These are phyloP conservation scores for Oryzias javanicus DNA, from an alignment of 2,113 vertebrate species.

Conservation along the genomic window DNA sequence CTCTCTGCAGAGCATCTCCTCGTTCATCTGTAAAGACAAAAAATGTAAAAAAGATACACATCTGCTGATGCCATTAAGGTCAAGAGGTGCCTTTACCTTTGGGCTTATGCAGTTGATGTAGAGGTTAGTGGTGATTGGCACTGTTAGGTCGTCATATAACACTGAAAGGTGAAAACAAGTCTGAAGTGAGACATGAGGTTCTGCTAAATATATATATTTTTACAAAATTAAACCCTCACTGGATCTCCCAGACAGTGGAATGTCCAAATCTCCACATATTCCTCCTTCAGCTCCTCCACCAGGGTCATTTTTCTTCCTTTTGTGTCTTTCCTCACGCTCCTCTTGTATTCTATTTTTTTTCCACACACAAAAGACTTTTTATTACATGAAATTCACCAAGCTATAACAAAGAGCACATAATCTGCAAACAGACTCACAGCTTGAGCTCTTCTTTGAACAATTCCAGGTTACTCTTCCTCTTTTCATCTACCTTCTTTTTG, in stretches of 20 bases:
- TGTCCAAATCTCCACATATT: constrained; percentile 62
- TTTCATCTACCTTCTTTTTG: constrained; percentile 79
- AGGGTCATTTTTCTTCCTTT: constrained; percentile 75
- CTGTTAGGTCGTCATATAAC: constrained; percentile 77
- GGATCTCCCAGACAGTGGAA: constrained; percentile 69
- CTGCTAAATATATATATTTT: not conserved
- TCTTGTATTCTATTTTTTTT: constrained; percentile 77
- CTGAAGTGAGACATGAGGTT: not conserved
- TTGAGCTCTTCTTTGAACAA: constrained; percentile 83
- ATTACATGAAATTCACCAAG: too few species aligned
- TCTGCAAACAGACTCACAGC: constrained; percentile 61
- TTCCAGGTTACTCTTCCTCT: constrained; percentile 83
- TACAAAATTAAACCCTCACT: constrained; percentile 48
- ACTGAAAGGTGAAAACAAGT: constrained; percentile 44
- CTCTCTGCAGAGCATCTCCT: constrained; percentile 84
- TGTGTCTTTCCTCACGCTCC: constrained; percentile 79
- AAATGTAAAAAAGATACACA: not conserved
- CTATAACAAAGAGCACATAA: too few species aligned
- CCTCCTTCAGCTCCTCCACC: constrained; percentile 47
- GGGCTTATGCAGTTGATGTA: constrained; percentile 83
- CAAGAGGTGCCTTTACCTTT: constrained; percentile 66
- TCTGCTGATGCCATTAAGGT: not conserved
- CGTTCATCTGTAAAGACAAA: constrained; percentile 75
- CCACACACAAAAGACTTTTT: not conserved
- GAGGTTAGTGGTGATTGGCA: constrained; percentile 79